Percentiles rank a stretch among this genome's conserved stretches.
These are phyloP conservation scores for Micromussa lordhowensis DNA, from an alignment of 92 coral and sea anemone species.

Conservation along the genomic window DNA sequence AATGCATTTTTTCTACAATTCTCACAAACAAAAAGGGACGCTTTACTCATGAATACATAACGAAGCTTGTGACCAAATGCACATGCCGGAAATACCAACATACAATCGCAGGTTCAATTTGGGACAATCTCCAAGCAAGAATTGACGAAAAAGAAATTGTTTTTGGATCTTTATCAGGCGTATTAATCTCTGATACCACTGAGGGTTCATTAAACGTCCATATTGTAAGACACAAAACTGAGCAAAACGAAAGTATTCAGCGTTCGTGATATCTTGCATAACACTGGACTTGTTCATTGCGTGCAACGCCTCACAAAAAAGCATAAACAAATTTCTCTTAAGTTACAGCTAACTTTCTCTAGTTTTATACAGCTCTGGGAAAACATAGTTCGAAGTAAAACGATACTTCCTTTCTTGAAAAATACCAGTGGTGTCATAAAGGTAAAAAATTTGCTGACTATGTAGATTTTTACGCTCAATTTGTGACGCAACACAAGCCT, in stretches of 20 bases:
- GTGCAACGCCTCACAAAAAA: neutral
- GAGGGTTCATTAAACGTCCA: neutral
- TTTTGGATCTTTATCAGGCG: neutral
- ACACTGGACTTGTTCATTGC: neutral
- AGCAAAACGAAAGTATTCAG: neutral
- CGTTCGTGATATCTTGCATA: neutral
- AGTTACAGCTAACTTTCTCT: neutral
- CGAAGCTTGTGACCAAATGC: slow-evolving; percentile 6
- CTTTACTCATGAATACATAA: neutral
- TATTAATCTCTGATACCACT: neutral
- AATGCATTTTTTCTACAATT: neutral
- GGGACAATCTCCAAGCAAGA: neutral
- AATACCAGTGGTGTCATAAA: neutral
- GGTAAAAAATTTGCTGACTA: slow-evolving; percentile 28
- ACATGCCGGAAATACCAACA: slow-evolving; percentile 44
- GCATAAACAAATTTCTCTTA: neutral
- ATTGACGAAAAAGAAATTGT: neutral
- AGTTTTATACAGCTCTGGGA: neutral
- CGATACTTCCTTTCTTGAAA: no score
- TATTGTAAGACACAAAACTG: neutral
- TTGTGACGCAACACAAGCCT: neutral
- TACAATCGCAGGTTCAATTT: neutral
- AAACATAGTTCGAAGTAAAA: neutral
- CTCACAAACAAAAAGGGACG: neutral
- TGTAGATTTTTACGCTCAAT: slow-evolving; percentile 18